phyloP scores from a whole-genome alignment of 2,888 invertebrate genomes.

The Cryptus armator region DNA sequence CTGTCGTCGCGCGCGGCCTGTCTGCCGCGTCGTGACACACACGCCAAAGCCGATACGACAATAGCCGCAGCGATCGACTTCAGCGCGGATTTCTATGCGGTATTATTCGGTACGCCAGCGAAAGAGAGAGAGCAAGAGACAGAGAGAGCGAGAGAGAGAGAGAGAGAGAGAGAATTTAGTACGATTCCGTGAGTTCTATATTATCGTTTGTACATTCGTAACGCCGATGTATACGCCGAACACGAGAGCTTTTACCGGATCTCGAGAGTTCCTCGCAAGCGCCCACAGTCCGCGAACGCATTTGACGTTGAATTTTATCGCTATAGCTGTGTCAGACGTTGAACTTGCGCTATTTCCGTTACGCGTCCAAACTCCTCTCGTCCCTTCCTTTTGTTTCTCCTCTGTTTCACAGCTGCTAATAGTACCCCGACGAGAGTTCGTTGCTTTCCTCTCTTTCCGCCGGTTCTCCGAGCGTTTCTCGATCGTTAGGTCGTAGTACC shows the following conservation, averaged over 20 bases:
- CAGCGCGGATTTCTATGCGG: neutral
- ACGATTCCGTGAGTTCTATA: conserved; percentile 4
- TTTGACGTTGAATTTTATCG: neutral
- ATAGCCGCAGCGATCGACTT: neutral
- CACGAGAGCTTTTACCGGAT: neutral
- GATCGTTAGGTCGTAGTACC: neutral
- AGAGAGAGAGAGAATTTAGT: neutral
- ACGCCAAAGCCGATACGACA: neutral
- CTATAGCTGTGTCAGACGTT: conserved; percentile 64
- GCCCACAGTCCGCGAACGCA: neutral
- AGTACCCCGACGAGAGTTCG: conserved; percentile 5
- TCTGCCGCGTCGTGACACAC: neutral
- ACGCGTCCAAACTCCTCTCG: conserved; percentile 48
- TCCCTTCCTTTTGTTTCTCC: neutral
- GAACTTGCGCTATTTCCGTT: conserved; percentile 72
- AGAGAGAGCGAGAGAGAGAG: neutral
- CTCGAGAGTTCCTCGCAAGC: neutral
- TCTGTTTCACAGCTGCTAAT: neutral
- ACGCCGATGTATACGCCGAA: neutral
- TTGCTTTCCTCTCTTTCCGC: neutral
- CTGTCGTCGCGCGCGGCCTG: neutral
- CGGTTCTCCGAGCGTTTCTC: neutral
- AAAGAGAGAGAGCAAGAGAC: neutral
- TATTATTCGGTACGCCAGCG: neutral
- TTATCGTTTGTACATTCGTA: neutral